Conservation (phyloP, 2,797 vertebrate genomes). For the Enteromius thamalakanensis region DNA sequence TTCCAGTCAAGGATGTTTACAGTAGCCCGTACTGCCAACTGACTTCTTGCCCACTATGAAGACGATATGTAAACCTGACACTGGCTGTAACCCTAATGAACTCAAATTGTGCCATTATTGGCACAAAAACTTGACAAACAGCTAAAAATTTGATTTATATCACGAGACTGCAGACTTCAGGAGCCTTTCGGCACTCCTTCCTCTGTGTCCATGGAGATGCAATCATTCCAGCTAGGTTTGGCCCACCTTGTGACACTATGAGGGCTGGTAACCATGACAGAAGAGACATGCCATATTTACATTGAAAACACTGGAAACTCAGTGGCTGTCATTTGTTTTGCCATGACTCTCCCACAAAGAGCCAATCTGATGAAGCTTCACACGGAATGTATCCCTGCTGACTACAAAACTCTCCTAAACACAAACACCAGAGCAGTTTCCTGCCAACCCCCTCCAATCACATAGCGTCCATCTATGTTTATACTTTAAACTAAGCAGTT, state of each 20-base stretch:
- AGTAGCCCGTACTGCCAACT: constrained; percentile 93
- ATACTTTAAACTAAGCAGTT: constrained; percentile 52
- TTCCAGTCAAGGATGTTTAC: constrained; percentile 99
- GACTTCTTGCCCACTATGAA: not conserved
- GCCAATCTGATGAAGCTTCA: constrained; percentile 61
- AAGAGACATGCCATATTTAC: constrained; percentile 56
- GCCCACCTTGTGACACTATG: constrained; percentile 40
- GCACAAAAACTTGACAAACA: not conserved
- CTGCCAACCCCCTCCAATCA: constrained; percentile 49
- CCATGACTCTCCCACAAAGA: constrained; percentile 53
- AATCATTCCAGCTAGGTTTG: constrained; percentile 30
- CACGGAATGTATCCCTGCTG: constrained; percentile 54
- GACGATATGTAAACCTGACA: not conserved
- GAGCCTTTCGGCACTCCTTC: not conserved
- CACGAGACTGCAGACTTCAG: not conserved
- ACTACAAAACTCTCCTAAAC: constrained; percentile 45
- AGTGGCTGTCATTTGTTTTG: constrained; percentile 60
- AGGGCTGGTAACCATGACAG: constrained; percentile 42
- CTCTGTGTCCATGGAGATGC: constrained; percentile 31
- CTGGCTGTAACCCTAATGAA: not conserved
- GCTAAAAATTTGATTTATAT: not conserved
- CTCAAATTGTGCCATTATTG: not conserved
- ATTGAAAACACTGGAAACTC: constrained; percentile 60
- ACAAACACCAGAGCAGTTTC: constrained; percentile 52
- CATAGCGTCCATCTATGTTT: constrained; percentile 57